phyloP scores from a whole-genome alignment of 1,140 invertebrate species.

The Meloidogyne floridensis region DNA sequence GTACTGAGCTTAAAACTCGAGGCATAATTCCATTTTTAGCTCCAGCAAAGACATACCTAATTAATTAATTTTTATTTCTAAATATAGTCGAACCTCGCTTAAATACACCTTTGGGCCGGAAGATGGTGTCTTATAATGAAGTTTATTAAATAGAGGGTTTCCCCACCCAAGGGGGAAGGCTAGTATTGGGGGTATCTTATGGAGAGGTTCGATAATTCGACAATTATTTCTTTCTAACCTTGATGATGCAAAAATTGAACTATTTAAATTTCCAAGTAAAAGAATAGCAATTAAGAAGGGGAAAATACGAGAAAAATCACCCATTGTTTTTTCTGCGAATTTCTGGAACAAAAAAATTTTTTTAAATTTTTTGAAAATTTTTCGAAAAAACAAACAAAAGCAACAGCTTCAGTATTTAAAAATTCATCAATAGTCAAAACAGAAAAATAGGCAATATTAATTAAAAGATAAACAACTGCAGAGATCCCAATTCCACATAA shows the following conservation, averaged over 20 bases:
- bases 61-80: not conserved
- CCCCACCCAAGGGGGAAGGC: too few species aligned
- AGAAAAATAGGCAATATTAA: conserved; percentile 57
- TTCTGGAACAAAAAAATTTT: conserved; percentile 28
- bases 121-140: too few species aligned
- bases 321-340: conserved; percentile 51
- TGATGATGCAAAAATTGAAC: conserved; percentile 54
- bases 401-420: conserved; percentile 40
- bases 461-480: conserved; percentile 47
- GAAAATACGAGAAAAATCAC: conserved; percentile 48
- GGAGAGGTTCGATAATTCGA: too few species aligned
- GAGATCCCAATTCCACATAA: conserved; percentile 50
- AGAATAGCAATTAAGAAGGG: conserved; percentile 59
- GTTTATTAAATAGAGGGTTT: too few species aligned
- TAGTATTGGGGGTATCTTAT: too few species aligned
- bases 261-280: conserved; percentile 57
- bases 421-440: conserved; percentile 54
- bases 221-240: conserved; percentile 6
- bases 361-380: conserved; percentile 14
- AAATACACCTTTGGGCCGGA: too few species aligned
- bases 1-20: conserved; percentile 41
- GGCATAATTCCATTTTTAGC: conserved; percentile 49
- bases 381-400: conserved; percentile 36
- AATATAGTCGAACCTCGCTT: too few species aligned
- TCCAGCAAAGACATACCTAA: conserved; percentile 54